Evolutionary conservation across 2,888 invertebrate genomes (phyloP), one percentile per base, ranked within the genome.

Genomic region (Drosophila birchii): DNA sequence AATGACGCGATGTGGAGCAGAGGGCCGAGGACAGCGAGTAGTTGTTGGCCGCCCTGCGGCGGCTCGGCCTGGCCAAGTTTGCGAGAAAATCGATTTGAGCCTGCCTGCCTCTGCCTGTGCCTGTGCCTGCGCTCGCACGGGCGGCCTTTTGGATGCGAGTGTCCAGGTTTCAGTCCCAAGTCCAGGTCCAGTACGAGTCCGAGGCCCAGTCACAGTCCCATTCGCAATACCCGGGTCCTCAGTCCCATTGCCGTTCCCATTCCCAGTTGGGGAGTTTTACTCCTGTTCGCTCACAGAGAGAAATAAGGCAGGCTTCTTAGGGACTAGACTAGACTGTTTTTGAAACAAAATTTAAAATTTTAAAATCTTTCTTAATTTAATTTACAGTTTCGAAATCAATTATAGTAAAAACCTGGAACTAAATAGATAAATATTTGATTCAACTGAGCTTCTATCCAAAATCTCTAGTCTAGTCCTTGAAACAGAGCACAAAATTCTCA

Each of bases 1-100:
- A 41, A 49, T 54, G 67, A 36, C 29, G 55, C 47, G 16, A 67
- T 55, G 47, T 64, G 41, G 64, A 64, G 67, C 64, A 39, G 64
- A 64, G 67, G 62, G 45, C 62, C 63, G 68, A 64, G 66, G 68
- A 56, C 53, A 59, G 43, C 54, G 51, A 56, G 56, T 49, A 56
- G 60, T 61, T 61, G 60, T 51, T 44, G 51, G 81, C 83, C 82
- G 81, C 83, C 82, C 86, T 83, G 83, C 81, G 83, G 81, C 84
- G 61, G 63, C 34, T 64, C 54, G 73, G 41, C 44, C 80, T 84
- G 86, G 80, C 84, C 82, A 86, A 86, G 76, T 86, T 83, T 86
- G 80, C 84, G 75, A 86, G 84, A 84, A 84, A 84, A 84, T 84
- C 84, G 84, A 84, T 84, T 84, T 84, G 74, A 74, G 84, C 60